Percentiles rank a stretch among this genome's conserved stretches.
Conservation (phyloP, 1,140 invertebrate species). For the Geopemphigus sp. region DNA sequence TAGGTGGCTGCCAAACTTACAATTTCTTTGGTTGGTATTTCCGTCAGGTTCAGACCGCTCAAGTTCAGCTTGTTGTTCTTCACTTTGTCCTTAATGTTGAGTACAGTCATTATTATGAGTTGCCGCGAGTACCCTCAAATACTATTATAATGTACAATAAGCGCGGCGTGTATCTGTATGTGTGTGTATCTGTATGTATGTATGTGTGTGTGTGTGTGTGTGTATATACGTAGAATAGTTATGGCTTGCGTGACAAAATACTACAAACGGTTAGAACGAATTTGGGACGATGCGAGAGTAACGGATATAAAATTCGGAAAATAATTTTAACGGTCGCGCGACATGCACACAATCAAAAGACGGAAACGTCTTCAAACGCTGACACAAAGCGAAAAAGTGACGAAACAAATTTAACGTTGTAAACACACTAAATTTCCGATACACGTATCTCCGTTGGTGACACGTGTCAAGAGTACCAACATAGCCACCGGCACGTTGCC, state of each 20-base stretch:
- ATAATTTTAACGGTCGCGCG: background rate
- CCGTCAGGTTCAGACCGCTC: conserved; percentile 18
- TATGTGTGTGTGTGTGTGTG: too few species aligned
- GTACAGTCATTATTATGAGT: conserved; percentile 11
- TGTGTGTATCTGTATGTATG: too few species aligned
- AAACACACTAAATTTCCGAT: conserved; percentile 38
- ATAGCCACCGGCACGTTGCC: conserved; percentile 8
- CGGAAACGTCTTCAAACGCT: background rate
- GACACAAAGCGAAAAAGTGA: conserved; percentile 2
- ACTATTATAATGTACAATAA: too few species aligned
- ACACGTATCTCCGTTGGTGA: conserved; percentile 49
- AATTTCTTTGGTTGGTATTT: conserved; percentile 40
- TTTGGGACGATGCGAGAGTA: background rate
- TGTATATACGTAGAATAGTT: too few species aligned
- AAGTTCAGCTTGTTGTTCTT: conserved; percentile 42
- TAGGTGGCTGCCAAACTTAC: background rate
- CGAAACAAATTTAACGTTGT: conserved; percentile 21
- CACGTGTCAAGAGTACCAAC: conserved; percentile 49
- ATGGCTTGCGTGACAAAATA: background rate
- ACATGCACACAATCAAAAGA: too few species aligned
- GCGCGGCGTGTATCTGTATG: too few species aligned
- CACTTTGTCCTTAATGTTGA: conserved; percentile 40
- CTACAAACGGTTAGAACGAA: too few species aligned
- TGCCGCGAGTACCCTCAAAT: background rate
- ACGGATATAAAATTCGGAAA: too few species aligned